Evolutionary conservation across 2,797 vertebrate species (phyloP).

Genomic region (Lutjanus campechanus): DNA sequence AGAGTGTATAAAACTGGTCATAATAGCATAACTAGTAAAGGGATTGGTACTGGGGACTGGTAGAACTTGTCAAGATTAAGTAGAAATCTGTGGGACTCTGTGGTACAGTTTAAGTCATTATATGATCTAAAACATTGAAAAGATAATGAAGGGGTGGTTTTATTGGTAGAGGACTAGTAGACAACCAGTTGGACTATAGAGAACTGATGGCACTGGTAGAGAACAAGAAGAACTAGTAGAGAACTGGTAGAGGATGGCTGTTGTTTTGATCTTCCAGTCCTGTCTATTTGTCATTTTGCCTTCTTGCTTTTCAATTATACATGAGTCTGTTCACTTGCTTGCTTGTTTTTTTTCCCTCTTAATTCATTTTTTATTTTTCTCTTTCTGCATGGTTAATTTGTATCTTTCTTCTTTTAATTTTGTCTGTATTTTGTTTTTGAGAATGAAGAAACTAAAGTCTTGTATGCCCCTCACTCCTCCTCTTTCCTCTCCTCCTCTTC

Average conservation of each 20-base stretch:
- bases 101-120: too few species aligned
- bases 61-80: too few species aligned
- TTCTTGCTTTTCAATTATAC: background rate
- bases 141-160: background rate
- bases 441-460: background rate
- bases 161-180: background rate
- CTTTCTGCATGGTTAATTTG: background rate
- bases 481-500: background rate
- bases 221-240: background rate
- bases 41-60: too few species aligned
- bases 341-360: background rate
- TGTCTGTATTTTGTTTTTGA: background rate
- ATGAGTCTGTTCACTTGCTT: background rate
- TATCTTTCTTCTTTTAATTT: background rate
- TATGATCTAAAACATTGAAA: background rate
- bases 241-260: background rate
- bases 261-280: background rate
- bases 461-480: background rate
- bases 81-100: too few species aligned
- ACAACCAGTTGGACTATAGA: background rate
- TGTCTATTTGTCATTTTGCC: background rate
- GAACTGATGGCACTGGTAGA: background rate
- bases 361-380: too few species aligned
- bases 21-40: too few species aligned
- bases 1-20: background rate